These are phyloP conservation scores for Pseudocheirus occidentalis DNA, from an alignment of 2,797 vertebrate species.

Conservation along the genomic window DNA sequence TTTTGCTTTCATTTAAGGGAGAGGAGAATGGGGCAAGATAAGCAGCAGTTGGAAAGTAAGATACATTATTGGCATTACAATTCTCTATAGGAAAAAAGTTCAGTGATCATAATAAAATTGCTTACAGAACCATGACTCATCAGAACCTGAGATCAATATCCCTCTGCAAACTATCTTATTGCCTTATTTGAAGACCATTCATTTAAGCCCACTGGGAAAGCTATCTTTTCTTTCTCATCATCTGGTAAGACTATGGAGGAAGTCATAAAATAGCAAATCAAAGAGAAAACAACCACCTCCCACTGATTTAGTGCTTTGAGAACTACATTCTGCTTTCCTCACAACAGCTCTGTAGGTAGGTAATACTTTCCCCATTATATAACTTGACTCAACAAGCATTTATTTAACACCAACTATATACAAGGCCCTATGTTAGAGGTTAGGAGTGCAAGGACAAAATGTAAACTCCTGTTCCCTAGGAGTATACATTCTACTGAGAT, in stretches of 20 bases:
- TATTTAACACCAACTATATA: conserved; percentile 8
- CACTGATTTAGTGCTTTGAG: neutral
- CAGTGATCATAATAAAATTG: conserved; percentile 3
- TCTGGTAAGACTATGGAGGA: neutral
- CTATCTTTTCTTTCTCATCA: neutral
- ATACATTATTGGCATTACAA: neutral
- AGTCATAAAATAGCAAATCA: neutral
- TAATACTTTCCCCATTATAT: neutral
- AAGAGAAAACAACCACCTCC: conserved; percentile 2
- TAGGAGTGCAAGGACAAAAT: neutral
- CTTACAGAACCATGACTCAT: neutral
- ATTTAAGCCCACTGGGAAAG: neutral
- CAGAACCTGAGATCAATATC: neutral
- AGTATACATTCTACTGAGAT: neutral
- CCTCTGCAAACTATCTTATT: neutral
- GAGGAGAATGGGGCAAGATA: neutral
- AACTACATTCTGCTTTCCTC: neutral
- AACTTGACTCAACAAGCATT: conserved; percentile 5
- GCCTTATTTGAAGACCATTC: neutral
- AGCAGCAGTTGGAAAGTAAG: neutral
- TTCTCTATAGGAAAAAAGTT: neutral
- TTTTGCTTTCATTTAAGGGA: conserved; percentile 4
- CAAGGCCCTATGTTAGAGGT: neutral
- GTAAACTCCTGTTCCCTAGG: neutral
- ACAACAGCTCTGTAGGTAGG: neutral